These are phyloP conservation scores for Aporophyla nigra DNA, from an alignment of 2,888 invertebrate genomes.

Conservation along the genomic window DNA sequence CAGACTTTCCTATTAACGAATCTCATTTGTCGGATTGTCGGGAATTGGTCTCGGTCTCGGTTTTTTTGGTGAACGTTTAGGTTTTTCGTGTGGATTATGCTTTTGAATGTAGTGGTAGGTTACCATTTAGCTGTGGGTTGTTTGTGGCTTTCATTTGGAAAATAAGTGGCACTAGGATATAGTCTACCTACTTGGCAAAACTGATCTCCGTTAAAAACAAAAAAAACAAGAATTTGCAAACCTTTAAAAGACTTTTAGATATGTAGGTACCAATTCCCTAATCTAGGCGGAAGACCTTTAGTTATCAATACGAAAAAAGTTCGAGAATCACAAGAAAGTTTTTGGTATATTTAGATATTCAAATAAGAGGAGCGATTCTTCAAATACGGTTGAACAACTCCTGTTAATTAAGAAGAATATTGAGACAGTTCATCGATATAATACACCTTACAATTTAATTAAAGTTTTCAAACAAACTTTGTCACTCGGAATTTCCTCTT, in stretches of 20 bases:
- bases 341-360: not conserved
- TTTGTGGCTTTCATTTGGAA: not conserved
- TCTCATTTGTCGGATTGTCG: constrained; percentile 78
- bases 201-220: not conserved
- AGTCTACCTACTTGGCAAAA: not conserved
- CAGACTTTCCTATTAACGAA: constrained; percentile 83
- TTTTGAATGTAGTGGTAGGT: constrained; percentile 7
- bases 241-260: not conserved
- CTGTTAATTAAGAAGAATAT: constrained; percentile 21
- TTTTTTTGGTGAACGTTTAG: constrained; percentile 32
- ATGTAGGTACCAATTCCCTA: not conserved
- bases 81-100: constrained; percentile 3
- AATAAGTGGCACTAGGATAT: not conserved
- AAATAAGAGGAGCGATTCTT: not conserved
- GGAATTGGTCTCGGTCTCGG: constrained; percentile 32
- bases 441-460: constrained; percentile 82
- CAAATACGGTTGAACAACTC: constrained; percentile 1
- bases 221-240: not conserved
- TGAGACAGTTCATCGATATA: constrained; percentile 68
- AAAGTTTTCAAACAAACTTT: constrained; percentile 81
- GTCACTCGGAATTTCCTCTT: constrained; percentile 78
- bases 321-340: not conserved
- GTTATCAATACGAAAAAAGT: not conserved
- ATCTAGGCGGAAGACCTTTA: too few species aligned
- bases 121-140: not conserved